Base-by-base conservation (phyloP, 1,140 invertebrate species). In the Antheraea pernyi region DNA sequence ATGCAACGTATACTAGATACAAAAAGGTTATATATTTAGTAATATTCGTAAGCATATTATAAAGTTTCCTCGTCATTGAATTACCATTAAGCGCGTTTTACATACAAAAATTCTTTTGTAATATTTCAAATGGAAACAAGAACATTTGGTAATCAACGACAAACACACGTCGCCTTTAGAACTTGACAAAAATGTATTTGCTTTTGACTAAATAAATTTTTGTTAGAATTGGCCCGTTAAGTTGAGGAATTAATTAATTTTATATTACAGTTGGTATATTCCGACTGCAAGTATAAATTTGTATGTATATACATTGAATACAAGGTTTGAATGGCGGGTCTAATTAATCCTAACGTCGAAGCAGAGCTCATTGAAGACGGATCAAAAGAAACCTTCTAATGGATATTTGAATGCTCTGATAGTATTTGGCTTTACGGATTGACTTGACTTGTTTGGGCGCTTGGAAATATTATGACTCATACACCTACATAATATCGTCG, bases 291-390 rank as follows among this genome's bases (percentile, higher is more conserved):
- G 65, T 65, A n/a, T 74, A 80, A 78, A 18, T 77, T 74, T 74
- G 80, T 80, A 71, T 22, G 74, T 73, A 65, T 71, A 72, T 74
- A 76, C 76, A 75, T 78, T 86, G 83, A 83, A 83, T 83, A 78
- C 46, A 53, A 11, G 46, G 46, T 77, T 83, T 88, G 86, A 90
- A 88, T 86, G 86, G 83, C 78, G 73, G 75, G 70, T 81, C 86
- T 90, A 90, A 90, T 90, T 88, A 88, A 90, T 90, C 85, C 84
- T 76, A 71, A 80, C 78, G 80, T 84, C 82, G 79, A 87, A 83
- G 76, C 74, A 75, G 72, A 74, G 68, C 77, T 86, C 75, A 82
- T 80, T 81, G 78, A 81, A 74, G 78, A 60, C 68, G 75, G 80
- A 81, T 88, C 82, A 83, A 88, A 88, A 87, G 84, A 86, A 88